Evolutionary conservation across 2,797 vertebrate genomes (phyloP).

Genomic region (Rhinatrema bivittatum): DNA sequence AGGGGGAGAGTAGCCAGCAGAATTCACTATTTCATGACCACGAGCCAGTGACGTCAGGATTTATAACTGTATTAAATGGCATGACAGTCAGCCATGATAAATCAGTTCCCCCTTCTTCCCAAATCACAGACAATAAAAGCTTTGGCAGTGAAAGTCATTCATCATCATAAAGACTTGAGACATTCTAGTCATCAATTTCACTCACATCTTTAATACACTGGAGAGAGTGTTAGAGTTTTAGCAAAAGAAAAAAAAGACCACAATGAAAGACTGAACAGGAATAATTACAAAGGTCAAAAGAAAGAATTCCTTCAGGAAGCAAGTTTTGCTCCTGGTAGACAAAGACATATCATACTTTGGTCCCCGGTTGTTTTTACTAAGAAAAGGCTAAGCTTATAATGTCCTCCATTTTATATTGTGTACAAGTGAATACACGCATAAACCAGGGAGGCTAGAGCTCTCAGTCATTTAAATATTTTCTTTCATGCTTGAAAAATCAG

Average conservation of each 20-base stretch:
- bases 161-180: slow-evolving; percentile 79
- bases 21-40: slow-evolving; percentile 21
- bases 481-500: too few relatives aligned
- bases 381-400: not conserved
- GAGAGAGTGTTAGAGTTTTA: slow-evolving; percentile 50
- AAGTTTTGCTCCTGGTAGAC: not conserved
- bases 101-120: slow-evolving; percentile 86
- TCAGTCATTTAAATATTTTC: too few relatives aligned
- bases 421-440: not conserved
- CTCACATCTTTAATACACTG: slow-evolving; percentile 75
- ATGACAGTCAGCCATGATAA: slow-evolving; percentile 82
- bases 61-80: slow-evolving; percentile 91
- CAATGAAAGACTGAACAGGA: slow-evolving; percentile 44
- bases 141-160: slow-evolving; percentile 74
- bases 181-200: slow-evolving; percentile 84
- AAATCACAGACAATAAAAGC: slow-evolving; percentile 82
- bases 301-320: slow-evolving; percentile 30
- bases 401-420: slow-evolving; percentile 6
- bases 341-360: not conserved
- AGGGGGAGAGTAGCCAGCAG: slow-evolving; percentile 3
- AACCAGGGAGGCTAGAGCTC: too few relatives aligned
- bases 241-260: slow-evolving; percentile 44
- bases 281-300: slow-evolving; percentile 60
- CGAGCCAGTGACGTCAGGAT: slow-evolving; percentile 66
- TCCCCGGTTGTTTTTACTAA: slow-evolving; percentile 1